Evolutionary conservation across 1,140 invertebrate species (phyloP).

Genomic region (Trichonephila clavipes): DNA sequence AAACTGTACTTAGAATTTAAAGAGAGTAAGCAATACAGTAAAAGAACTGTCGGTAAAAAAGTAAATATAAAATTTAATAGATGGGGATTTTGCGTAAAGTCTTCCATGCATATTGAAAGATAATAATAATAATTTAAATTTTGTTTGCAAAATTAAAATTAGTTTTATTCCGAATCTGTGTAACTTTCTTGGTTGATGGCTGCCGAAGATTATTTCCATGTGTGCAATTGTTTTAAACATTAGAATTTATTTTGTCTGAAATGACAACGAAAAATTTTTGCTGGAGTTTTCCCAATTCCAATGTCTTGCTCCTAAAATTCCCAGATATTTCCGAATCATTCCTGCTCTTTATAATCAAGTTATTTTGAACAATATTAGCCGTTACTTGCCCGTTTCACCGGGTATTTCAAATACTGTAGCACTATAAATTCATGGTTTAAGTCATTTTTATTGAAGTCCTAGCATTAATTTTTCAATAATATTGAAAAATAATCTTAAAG

Average conservation of each 20-base stretch:
- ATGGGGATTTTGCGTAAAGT: background rate
- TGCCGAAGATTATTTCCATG: background rate
- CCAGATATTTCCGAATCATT: no score
- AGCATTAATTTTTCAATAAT: no score
- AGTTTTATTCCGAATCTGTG: background rate
- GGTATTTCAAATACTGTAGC: no score
- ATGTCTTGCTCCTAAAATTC: no score
- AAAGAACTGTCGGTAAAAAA: background rate
- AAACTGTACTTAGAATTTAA: background rate
- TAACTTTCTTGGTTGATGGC: background rate
- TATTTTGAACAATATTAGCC: no score
- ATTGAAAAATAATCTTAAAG: no score
- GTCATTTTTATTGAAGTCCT: no score
- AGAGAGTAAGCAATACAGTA: background rate
- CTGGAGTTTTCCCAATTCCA: background rate
- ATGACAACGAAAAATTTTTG: background rate
- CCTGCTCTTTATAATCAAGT: no score
- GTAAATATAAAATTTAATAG: background rate
- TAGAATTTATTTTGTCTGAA: background rate
- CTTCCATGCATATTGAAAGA: background rate
- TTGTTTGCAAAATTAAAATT: background rate
- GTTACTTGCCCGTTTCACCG: no score
- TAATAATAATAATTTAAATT: background rate
- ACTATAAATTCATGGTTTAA: no score
- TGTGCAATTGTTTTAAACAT: background rate